These are phyloP conservation scores for Conus canariensis DNA, from an alignment of 2,888 invertebrate species.

Conservation along the genomic window DNA sequence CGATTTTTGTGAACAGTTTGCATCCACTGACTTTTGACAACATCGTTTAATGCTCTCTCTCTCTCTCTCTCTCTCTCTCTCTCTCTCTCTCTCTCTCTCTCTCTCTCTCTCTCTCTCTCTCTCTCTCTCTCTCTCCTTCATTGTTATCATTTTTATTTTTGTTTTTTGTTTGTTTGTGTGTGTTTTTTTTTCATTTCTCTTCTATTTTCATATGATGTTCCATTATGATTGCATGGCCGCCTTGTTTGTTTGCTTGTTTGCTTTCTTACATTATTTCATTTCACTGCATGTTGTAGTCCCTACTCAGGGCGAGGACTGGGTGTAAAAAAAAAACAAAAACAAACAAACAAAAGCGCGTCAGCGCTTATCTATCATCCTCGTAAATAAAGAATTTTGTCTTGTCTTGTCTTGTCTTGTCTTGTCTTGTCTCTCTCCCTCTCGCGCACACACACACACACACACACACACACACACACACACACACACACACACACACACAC, in stretches of 20 bases:
- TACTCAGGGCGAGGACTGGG: too few species aligned
- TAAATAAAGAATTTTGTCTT: too few species aligned
- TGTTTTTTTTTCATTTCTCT: neutral
- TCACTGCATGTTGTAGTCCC: neutral
- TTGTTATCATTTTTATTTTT: neutral
- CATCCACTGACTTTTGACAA: too few species aligned
- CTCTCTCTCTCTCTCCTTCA: slow-evolving; percentile 16
- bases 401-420: neutral
- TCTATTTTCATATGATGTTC: neutral
- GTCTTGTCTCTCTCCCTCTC: slow-evolving; percentile 5
- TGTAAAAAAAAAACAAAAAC: too few species aligned
- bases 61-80: neutral
- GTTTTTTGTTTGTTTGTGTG: neutral
- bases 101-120: neutral
- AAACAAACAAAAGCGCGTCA: too few species aligned
- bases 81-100: neutral
- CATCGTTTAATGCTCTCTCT: neutral
- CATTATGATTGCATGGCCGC: neutral
- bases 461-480: neutral
- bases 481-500: neutral
- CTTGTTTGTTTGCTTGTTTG: too few species aligned
- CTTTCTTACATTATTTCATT: neutral
- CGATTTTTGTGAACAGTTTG: too few species aligned
- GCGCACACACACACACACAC: neutral
- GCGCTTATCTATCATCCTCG: too few species aligned